phyloP scores from a whole-genome alignment of 2,888 invertebrate species.

The Tryphoninae sp. region DNA sequence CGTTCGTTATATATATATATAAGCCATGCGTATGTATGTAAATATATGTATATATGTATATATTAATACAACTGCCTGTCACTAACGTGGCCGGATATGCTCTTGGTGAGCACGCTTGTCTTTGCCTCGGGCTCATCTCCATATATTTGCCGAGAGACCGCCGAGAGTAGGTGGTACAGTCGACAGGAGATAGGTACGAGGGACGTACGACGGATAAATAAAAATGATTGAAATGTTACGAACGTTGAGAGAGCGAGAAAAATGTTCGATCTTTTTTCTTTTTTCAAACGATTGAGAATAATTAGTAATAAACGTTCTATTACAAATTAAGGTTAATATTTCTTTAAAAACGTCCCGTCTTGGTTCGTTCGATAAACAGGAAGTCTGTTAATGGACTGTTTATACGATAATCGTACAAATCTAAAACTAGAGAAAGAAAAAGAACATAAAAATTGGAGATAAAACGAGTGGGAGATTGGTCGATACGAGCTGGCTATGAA shows the following conservation, averaged over 20 bases:
- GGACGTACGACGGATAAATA: neutral
- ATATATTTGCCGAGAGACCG: constrained; percentile 18
- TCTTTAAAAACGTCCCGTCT: too few species aligned
- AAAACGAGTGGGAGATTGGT: neutral
- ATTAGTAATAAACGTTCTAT: constrained; percentile 28
- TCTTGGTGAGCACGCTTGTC: neutral
- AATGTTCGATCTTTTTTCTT: neutral
- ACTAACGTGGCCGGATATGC: neutral
- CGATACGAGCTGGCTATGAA: constrained; percentile 30
- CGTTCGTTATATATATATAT: constrained; percentile 1
- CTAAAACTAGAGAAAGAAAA: neutral
- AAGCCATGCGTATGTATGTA: neutral
- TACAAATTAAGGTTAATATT: neutral
- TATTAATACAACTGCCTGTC: constrained; percentile 19
- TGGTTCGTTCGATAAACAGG: too few species aligned
- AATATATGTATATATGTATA: neutral
- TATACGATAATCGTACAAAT: neutral
- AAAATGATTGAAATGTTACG: neutral
- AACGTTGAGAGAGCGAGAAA: too few species aligned
- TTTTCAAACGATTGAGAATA: constrained; percentile 39
- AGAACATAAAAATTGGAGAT: too few species aligned
- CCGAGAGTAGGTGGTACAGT: neutral
- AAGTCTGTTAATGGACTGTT: too few species aligned
- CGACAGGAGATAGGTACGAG: neutral
- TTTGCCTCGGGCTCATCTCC: constrained; percentile 24